Conservation (phyloP, 2,888 invertebrate species). For the Spodoptera littoralis region DNA sequence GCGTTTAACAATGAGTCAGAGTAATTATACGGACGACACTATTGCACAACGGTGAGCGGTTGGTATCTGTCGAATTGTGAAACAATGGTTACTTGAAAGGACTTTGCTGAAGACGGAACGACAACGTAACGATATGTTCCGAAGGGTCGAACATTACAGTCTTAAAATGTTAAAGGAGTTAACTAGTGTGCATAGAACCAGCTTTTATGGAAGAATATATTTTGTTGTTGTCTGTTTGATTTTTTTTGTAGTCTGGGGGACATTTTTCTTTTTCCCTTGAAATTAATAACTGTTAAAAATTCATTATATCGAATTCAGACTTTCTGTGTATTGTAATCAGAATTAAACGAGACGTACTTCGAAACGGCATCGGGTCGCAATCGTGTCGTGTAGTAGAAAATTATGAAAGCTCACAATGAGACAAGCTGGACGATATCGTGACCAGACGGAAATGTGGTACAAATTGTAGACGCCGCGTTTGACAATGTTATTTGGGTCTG, state of each 20-base stretch:
- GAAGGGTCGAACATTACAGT: no score
- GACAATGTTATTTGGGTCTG: conserved; percentile 46
- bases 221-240: no score
- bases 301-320: no score
- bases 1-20: conserved; percentile 70
- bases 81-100: conserved; percentile 50
- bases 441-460: conserved; percentile 61
- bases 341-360: background rate
- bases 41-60: conserved; percentile 68
- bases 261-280: no score
- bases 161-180: no score
- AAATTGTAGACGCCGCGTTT: conserved; percentile 61
- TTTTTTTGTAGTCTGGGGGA: no score
- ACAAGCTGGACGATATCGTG: conserved; percentile 60
- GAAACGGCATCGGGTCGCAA: background rate
- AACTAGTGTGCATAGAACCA: no score
- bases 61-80: conserved; percentile 61
- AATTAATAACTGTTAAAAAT: no score
- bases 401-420: conserved; percentile 41
- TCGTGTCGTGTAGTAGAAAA: conserved; percentile 28
- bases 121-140: conserved; percentile 16
- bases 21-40: conserved; percentile 74
- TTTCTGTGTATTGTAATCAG: background rate
- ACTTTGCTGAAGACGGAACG: conserved; percentile 30
- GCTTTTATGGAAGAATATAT: no score